Percentiles rank a stretch among this genome's conserved stretches.
Evolutionary conservation across 2,888 invertebrate species (phyloP).

Genomic region (Limnephilus auricula): DNA sequence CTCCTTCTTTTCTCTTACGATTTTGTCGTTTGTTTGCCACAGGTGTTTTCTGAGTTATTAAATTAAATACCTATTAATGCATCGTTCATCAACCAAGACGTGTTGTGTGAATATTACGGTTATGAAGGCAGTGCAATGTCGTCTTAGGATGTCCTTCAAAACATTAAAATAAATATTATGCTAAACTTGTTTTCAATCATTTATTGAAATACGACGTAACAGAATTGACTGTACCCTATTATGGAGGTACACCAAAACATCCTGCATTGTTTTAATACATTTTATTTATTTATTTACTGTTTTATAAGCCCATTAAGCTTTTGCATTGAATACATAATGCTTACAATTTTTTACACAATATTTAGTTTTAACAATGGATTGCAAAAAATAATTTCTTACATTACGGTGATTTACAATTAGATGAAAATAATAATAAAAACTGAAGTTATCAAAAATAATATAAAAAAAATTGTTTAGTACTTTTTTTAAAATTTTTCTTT

Average conservation of each 20-base stretch:
- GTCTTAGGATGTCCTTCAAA: not conserved
- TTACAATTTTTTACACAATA: too few species aligned
- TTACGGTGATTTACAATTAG: too few species aligned
- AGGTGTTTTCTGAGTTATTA: not conserved
- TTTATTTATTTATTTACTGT: too few species aligned
- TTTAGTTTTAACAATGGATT: too few species aligned
- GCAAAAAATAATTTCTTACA: too few species aligned
- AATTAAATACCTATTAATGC: not conserved
- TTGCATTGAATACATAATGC: too few species aligned
- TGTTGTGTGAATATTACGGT: not conserved
- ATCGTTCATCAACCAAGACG: not conserved
- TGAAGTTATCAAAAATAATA: too few species aligned
- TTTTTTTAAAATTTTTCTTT: too few species aligned
- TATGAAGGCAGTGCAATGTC: not conserved
- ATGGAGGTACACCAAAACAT: not conserved
- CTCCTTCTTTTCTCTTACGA: not conserved
- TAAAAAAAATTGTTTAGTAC: too few species aligned
- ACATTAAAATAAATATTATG: not conserved
- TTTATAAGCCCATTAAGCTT: too few species aligned
- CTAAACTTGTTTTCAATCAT: not conserved
- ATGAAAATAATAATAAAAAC: too few species aligned
- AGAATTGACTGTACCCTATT: too few species aligned
- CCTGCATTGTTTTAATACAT: not conserved
- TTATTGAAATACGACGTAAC: not conserved
- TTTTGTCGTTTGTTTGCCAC: not conserved